A percentile compares a stretch with the other conserved stretches of the same genome.
These are phyloP conservation scores for Notothenia rossii DNA, from an alignment of 2,113 vertebrate species.

Conservation along the genomic window DNA sequence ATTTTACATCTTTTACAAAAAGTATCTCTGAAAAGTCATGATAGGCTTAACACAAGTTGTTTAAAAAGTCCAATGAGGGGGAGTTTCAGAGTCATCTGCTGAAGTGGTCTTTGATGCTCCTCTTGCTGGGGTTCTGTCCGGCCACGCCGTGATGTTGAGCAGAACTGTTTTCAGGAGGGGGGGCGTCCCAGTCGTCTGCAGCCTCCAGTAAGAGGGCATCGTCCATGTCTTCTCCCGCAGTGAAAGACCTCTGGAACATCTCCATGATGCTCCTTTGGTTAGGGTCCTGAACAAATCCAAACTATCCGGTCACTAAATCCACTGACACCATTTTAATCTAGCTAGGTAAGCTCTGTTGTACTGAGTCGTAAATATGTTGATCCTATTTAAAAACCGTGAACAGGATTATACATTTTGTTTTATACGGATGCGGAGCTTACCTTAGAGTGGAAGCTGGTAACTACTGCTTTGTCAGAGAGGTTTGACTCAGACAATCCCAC, in stretches of 20 bases:
- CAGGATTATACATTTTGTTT: background rate
- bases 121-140: conserved; percentile 73
- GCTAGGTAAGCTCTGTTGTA: background rate
- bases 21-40: conserved; percentile 44
- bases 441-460: conserved; percentile 88
- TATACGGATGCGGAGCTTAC: conserved; percentile 71
- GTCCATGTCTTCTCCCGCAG: conserved; percentile 78
- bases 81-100: conserved; percentile 23
- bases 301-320: background rate
- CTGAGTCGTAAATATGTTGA: background rate
- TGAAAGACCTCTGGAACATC: conserved; percentile 91
- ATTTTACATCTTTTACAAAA: conserved; percentile 3
- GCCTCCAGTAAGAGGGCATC: conserved; percentile 83
- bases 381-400: background rate
- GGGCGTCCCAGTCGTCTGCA: conserved; percentile 81
- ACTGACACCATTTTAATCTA: background rate
- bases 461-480: conserved; percentile 89
- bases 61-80: background rate
- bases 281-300: conserved; percentile 75
- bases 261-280: conserved; percentile 88
- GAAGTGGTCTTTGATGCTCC: conserved; percentile 72
- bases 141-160: conserved; percentile 15
- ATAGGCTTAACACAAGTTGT: conserved; percentile 21
- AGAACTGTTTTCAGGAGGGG: conserved; percentile 43
- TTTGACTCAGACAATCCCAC: conserved; percentile 93